Evolutionary conservation across 1,140 invertebrate genomes (phyloP).

Genomic region (Sesamia nonagrioides): DNA sequence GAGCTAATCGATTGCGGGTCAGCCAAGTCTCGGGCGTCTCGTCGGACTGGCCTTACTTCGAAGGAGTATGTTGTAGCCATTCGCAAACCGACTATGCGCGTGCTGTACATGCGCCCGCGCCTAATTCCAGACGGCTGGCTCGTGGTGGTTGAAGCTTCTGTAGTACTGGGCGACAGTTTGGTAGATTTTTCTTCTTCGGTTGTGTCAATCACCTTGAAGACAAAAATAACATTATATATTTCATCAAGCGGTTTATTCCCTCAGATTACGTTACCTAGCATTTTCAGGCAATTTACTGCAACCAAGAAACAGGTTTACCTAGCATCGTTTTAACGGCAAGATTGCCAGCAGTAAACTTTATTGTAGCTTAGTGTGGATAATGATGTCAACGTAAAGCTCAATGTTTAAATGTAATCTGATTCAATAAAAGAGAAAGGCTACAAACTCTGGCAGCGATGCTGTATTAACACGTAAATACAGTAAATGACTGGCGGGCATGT

Average conservation of each 20-base stretch:
- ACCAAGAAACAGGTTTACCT: not conserved
- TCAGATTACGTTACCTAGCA: too few relatives aligned
- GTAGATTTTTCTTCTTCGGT: slow-evolving; percentile 75
- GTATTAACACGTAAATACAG: slow-evolving; percentile 49
- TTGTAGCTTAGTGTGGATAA: slow-evolving; percentile 11
- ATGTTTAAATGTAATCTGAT: slow-evolving; percentile 35
- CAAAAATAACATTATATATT: not conserved
- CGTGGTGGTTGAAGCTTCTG: slow-evolving; percentile 64
- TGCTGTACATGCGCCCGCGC: slow-evolving; percentile 83
- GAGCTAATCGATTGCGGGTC: slow-evolving; percentile 82
- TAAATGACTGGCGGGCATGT: slow-evolving; percentile 49
- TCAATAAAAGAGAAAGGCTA: slow-evolving; percentile 45
- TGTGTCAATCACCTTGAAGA: slow-evolving; percentile 82
- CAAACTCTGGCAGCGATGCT: slow-evolving; percentile 19
- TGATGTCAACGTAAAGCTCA: slow-evolving; percentile 13
- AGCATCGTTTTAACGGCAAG: not conserved
- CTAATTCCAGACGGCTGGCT: slow-evolving; percentile 50
- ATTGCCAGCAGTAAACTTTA: not conserved
- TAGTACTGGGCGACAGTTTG: slow-evolving; percentile 52
- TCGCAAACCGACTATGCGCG: slow-evolving; percentile 89
- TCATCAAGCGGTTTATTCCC: too few relatives aligned
- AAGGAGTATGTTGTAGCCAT: slow-evolving; percentile 94
- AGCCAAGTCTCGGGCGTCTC: slow-evolving; percentile 78
- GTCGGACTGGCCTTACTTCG: slow-evolving; percentile 89
- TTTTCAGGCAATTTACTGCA: not conserved